Evolutionary conservation across 2,113 vertebrate genomes (phyloP), one percentile per base, ranked within the genome.

Genomic region (Panurus biarmicus): DNA sequence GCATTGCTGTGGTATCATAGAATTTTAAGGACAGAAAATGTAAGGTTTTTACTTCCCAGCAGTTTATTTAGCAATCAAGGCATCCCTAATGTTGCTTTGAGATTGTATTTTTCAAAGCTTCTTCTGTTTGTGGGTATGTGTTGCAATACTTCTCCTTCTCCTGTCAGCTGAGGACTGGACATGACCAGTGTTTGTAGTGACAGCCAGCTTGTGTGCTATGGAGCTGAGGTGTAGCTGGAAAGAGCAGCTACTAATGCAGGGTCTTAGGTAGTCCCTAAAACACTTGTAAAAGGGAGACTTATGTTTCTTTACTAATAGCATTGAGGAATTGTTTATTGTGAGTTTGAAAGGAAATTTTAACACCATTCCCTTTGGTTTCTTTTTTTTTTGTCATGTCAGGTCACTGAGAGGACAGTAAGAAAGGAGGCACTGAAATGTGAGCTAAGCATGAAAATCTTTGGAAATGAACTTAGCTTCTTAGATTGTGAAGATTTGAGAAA

Each of bases 381-480:
- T 67, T 89, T 35, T 85, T 66, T 35, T 84, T 67, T 71, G 33
- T 67, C 50, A 5, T 4, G 24, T 42, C 95, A 98, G 98, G 96
- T 98, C 85, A 96, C 96, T 75, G 93, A 90, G 60, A 91, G 92
- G 82, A 96, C 21, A 2, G 47, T 66, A 33, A 85, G 81, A 21
- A 95, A 95, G 35, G 87, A 84, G 16, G 33, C 5, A 8, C 93
- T 98, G 48, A 96, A 48, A 40, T 99, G 98, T 71, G 95, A 97
- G 80, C 75, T 99, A 38, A 97, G 97, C 31, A 70, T 98, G 36
- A 99, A 98, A 91, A 95, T 99, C 87, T 98, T 98, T 84, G 98
- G 98, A 53, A 98, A 98, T 20, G 98, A 99, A 91, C 91, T 99
- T 87, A 97, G 88, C 25, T 97, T 98, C 47, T 83, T 98, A 44